These are phyloP conservation scores for Portunus trituberculatus DNA, from an alignment of 1,140 invertebrate species.

Conservation along the genomic window DNA sequence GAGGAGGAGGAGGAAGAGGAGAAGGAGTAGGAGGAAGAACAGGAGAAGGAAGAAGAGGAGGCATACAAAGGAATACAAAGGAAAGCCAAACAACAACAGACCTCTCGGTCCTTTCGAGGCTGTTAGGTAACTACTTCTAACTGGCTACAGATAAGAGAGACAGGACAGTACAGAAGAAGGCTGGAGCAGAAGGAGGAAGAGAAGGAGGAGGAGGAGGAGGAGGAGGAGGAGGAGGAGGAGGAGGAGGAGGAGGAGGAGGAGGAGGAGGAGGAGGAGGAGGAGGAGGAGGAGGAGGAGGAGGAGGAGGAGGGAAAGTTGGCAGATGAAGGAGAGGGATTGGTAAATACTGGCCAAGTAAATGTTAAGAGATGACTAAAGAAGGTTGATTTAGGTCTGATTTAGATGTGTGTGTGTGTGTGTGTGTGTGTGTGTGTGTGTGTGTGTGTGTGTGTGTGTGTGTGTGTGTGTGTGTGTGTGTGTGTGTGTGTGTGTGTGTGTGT, in stretches of 20 bases:
- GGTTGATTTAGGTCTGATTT: slow-evolving; percentile 4
- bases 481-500: background rate
- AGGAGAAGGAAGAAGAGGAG: too few relatives aligned
- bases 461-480: background rate
- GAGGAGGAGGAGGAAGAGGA: too few relatives aligned
- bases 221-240: background rate
- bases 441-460: background rate
- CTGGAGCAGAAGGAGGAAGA: too few relatives aligned
- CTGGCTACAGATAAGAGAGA: too few relatives aligned
- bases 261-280: background rate
- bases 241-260: background rate
- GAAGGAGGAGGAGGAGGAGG: background rate
- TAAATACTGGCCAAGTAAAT: slow-evolving; percentile 4
- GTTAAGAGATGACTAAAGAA: slow-evolving; percentile 11
- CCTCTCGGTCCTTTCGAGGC: too few relatives aligned
- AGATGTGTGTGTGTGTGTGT: background rate
- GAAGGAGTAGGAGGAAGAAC: too few relatives aligned
- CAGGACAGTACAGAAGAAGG: too few relatives aligned
- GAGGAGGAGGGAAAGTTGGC: background rate
- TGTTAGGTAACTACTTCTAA: too few relatives aligned
- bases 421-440: background rate
- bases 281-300: background rate
- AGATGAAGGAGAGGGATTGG: background rate
- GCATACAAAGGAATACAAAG: too few relatives aligned
- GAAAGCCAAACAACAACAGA: too few relatives aligned